Evolutionary conservation across 2,797 vertebrate genomes (phyloP), one percentile per base, ranked within the genome.

Genomic region (Tympanoctomys barrerae): DNA sequence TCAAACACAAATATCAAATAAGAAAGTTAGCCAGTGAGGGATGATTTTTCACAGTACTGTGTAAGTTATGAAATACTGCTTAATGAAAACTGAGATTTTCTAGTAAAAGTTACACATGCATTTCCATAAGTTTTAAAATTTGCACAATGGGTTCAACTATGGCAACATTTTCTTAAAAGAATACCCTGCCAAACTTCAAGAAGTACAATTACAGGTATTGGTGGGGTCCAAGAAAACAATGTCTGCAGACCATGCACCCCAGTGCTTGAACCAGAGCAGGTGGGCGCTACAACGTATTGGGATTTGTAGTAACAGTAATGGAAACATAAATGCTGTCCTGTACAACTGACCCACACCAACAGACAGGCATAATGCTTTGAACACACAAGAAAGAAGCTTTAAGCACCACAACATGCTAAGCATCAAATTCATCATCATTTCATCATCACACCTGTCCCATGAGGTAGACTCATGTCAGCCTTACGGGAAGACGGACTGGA

Each of bases 31-130:
- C 42, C 70, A 68, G 4, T 10, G 31, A 39, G 24, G 19, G 52
- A 57, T 90, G n/a, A 87, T 85, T 78, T 42, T 77, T 73, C 64
- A 84, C 26, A 54, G 39, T 81, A n/a, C 81, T 61, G 64, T 64
- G 12, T 68, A 82, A 90, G 31, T 82, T 88, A 82, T 59, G 73
- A n/a, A 94, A 93, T 12, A 66, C 2, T 77, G 59, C 73, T 87
- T 83, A 80, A 83, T 62, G 1, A 84, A 87, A 19, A 57, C 54
- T 87, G 92, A 77, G 84, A 66, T 90, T 91, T 95, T 97, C 94
- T 90, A 86, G 62, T 83, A 66, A 90, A 89, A 62, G 13, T 87
- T 77, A 86, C 33, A 94, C 33, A 68, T 71, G 66, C 61, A 31
- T 89, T 96, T 85, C n/a, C 18, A 83, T 39, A 83, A 80, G 83